Base-by-base conservation (phyloP, 1,140 invertebrate genomes). In the Tetramorium parvispinum region DNA sequence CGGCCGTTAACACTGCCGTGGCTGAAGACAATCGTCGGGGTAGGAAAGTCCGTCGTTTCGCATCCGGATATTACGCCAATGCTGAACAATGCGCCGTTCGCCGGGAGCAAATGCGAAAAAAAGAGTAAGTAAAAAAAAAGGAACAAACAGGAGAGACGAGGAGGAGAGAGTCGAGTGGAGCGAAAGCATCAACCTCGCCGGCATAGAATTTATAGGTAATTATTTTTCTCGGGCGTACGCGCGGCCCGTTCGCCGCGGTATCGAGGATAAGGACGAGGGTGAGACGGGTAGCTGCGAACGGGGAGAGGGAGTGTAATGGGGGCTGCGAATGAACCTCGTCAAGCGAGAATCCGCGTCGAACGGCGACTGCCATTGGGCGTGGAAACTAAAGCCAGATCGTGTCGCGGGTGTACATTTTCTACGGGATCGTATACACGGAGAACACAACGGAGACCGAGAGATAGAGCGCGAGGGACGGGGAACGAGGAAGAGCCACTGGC, bases 181-280 rank as follows among this genome's bases (percentile, higher is more conserved):
- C 40, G 61, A 49, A 87, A 79, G 78, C 77, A 21, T 85, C 32
- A 75, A 89, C 87, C 61, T 76, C 71, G 77, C 70, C 87, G 81
- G 51, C 88, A 85, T 88, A 88, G 93, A 93, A 94, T 95, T 93
- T 95, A 94, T 94, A 93, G 93, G 92, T 94, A 94, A 95, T 95
- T 94, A 94, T 93, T 93, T 94, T 94, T 93, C 89, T 79, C 87
- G 46, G 59, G 63, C 87, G 75, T 85, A 40, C 86, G 51, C 46
- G 70, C 46, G 70, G 76, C 79, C 78, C 16, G 79, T 65, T 85
- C 68, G 70, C 85, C 63, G 57, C 66, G 57, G 43, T 59, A 51
- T 57, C 70, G 68, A 86, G 75, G 78, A 79, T 81, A 89, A 85
- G 85, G n/a, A 75, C 55, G 87, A 85, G 61, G 77, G 55, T 59